Evolutionary conservation across 2,113 vertebrate species (phyloP), one percentile per base, ranked within the genome.

Genomic region (Burhinus bistriatus): DNA sequence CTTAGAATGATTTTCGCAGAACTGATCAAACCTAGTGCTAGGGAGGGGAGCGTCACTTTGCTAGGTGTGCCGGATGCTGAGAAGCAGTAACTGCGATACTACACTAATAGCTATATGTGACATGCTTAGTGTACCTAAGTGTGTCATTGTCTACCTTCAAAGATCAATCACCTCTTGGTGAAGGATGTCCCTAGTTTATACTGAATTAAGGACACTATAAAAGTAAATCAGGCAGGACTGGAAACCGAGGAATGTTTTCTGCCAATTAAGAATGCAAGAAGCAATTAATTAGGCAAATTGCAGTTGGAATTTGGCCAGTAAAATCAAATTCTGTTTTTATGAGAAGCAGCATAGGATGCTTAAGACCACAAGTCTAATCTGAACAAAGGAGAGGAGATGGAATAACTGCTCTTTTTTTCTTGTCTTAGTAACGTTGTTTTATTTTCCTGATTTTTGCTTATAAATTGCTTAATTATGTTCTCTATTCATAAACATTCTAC

Each of bases 251-350:
- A 75, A 87, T 83, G 59, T 78, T 89, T n/a, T 89, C 89, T 93
- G 70, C 64, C 80, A 87, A 61, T 92, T 92, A 95, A 76, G 78
- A 97, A 61, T 54, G 49, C n/a, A 82, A 95, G 65, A 51, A 82
- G 65, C 70, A 94, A 89, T 95, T 97, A 95, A 65, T 93, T 89
- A 93, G 61, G 83, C 65, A 92, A 95, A 97, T 90, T 69, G 44
- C 21, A 34, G 38, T 82, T 97, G 94, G 92, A 95, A 87, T 90
- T 91, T 69, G 86, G 73, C 94, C 94, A 92, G 61, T 61, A 76
- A 89, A 89, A 93, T 90, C 27, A 78, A 84, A 73, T 55, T 52
- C 65, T 65, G 40, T 55, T 89, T 93, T 61, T 64, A 38, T 59
- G 51, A 90, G 51, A 77, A 90, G 42, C 14, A 81, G 59, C 69